phyloP scores from a whole-genome alignment of 2,888 invertebrate genomes.

The Smittia sp. region DNA sequence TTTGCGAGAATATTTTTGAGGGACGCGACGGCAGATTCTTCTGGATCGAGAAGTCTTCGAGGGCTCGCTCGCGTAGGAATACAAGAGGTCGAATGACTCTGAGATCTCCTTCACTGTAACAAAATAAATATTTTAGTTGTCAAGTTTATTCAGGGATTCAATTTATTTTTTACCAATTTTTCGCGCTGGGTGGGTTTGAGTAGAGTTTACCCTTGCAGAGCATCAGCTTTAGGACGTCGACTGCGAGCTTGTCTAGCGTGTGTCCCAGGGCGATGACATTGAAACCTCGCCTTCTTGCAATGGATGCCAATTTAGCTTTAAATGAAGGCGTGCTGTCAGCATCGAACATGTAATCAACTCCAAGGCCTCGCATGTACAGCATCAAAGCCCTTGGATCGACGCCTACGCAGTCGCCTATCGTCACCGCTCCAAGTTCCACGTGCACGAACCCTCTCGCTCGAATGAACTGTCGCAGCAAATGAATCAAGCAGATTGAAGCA shows the following conservation, averaged over 20 bases:
- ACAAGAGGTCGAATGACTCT: constrained; percentile 84
- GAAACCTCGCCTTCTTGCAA: constrained; percentile 73
- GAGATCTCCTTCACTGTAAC: constrained; percentile 70
- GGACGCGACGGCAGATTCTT: constrained; percentile 44
- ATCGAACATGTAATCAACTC: constrained; percentile 74
- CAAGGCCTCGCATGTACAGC: constrained; percentile 70
- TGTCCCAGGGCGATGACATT: constrained; percentile 87
- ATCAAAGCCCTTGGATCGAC: constrained; percentile 71
- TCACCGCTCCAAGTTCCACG: constrained; percentile 63
- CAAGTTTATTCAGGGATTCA: constrained; percentile 23
- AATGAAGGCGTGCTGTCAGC: constrained; percentile 58
- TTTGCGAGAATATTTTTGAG: constrained; percentile 42
- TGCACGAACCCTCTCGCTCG: constrained; percentile 70
- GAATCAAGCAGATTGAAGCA: constrained; percentile 79
- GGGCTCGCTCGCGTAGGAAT: constrained; percentile 70
- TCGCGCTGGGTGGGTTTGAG: constrained; percentile 78
- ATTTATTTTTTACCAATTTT: constrained; percentile 59
- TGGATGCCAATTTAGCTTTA: constrained; percentile 62
- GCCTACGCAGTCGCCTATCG: constrained; percentile 65
- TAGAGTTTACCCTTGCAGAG: constrained; percentile 76
- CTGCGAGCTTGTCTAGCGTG: constrained; percentile 78
- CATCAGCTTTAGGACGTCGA: constrained; percentile 76
- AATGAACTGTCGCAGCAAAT: constrained; percentile 81
- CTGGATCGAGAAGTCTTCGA: constrained; percentile 44
- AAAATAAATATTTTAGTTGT: constrained; percentile 42